Conservation (phyloP, 1,140 invertebrate species). For the Drosophila tani region DNA sequence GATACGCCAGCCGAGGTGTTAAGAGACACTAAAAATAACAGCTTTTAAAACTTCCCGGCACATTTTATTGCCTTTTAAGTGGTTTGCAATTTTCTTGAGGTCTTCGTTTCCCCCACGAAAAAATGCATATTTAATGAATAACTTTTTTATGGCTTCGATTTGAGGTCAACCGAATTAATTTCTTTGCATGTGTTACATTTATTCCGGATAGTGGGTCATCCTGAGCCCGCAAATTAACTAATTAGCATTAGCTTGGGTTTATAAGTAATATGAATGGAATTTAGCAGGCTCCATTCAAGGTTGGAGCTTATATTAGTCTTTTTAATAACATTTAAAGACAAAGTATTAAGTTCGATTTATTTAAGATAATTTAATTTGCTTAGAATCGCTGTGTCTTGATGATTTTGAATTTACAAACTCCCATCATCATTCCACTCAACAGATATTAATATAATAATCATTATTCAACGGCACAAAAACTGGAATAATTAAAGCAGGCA, state of each 20-base stretch:
- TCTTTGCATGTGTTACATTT: not conserved
- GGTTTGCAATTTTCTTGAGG: constrained; percentile 16
- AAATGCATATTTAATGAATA: constrained; percentile 1
- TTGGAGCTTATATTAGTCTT: too few relatives aligned
- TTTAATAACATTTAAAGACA: too few relatives aligned
- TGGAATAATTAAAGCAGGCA: not conserved
- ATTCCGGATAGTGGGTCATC: constrained; percentile 8
- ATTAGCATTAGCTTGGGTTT: not conserved
- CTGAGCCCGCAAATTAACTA: not conserved
- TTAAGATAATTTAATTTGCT: not conserved
- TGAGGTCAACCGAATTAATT: constrained; percentile 19
- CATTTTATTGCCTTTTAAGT: constrained; percentile 30
- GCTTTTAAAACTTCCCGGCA: constrained; percentile 16
- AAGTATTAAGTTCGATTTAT: not conserved
- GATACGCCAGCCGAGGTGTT: not conserved
- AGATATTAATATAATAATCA: not conserved
- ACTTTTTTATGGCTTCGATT: constrained; percentile 1
- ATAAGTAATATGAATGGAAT: not conserved
- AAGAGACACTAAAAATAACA: constrained; percentile 24
- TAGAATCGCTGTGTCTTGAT: not conserved
- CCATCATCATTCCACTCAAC: not conserved
- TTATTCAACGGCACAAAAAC: constrained; percentile 2
- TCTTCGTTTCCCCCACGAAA: not conserved
- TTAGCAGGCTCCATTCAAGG: not conserved
- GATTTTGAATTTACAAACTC: not conserved